A percentile compares a stretch with the other conserved stretches of the same genome.
These are phyloP conservation scores for Cordilura impudica DNA, from an alignment of 2,888 invertebrate genomes.

Conservation along the genomic window DNA sequence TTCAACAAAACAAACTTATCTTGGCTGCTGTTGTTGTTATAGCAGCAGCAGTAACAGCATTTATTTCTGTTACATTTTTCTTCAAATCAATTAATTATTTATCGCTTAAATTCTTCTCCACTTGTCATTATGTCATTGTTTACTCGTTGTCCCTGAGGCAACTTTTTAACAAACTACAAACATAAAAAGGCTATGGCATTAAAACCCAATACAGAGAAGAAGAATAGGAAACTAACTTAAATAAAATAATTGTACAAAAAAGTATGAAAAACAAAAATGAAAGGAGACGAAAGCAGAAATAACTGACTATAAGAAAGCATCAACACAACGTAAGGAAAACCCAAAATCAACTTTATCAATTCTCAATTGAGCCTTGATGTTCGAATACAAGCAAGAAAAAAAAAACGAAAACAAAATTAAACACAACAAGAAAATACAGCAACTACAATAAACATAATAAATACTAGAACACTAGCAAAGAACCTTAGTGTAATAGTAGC, in stretches of 20 bases:
- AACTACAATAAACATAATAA: conserved; percentile 30
- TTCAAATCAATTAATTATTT: conserved; percentile 77
- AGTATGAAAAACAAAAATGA: conserved; percentile 7
- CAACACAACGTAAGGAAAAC: conserved; percentile 52
- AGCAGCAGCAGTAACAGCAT: conserved; percentile 5
- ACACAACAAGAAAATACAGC: conserved; percentile 6
- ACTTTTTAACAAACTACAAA: conserved; percentile 58
- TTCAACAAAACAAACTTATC: conserved; percentile 67
- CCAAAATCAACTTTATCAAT: conserved; percentile 74
- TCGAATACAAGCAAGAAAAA: not conserved
- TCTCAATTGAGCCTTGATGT: conserved; percentile 72
- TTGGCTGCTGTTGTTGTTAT: conserved; percentile 29
- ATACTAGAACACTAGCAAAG: conserved; percentile 8
- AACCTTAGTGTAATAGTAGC: conserved; percentile 24
- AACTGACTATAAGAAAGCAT: conserved; percentile 25
- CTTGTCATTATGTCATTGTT: conserved; percentile 78
- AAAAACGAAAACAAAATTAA: not conserved
- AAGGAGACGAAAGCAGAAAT: conserved; percentile 13
- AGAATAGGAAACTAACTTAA: conserved; percentile 35
- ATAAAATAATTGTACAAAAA: conserved; percentile 29
- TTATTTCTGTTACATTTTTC: conserved; percentile 58
- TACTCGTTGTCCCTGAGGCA: conserved; percentile 71
- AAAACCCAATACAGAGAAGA: conserved; percentile 44
- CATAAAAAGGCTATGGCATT: conserved; percentile 5
- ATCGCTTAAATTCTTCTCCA: conserved; percentile 77